These are phyloP conservation scores for Lathronympha strigana DNA, from an alignment of 2,888 invertebrate genomes.

Conservation along the genomic window DNA sequence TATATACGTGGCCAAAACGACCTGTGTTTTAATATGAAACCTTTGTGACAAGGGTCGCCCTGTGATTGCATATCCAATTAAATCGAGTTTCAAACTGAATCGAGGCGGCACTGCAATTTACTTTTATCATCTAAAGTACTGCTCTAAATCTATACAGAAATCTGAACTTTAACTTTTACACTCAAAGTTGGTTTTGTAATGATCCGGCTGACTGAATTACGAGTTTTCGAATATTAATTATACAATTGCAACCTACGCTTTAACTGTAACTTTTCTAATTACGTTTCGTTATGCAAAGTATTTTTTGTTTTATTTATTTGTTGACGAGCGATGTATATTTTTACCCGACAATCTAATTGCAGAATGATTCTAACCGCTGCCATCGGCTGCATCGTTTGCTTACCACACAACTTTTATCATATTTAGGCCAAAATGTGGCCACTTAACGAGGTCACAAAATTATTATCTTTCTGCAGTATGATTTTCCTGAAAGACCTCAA, in stretches of 20 bases:
- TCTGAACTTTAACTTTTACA: neutral
- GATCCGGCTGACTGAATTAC: neutral
- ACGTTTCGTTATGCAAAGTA: slow-evolving; percentile 45
- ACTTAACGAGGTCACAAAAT: no score
- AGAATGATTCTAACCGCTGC: neutral
- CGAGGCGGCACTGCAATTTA: slow-evolving; percentile 60
- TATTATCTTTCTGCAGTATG: no score
- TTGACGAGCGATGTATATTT: neutral
- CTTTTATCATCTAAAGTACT: slow-evolving; percentile 43
- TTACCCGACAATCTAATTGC: neutral
- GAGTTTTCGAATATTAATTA: neutral
- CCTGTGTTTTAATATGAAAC: slow-evolving; percentile 13
- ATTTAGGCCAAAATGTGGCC: no score
- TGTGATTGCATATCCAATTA: slow-evolving; percentile 67
- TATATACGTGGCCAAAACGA: neutral
- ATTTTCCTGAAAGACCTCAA: no score
- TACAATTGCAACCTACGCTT: slow-evolving; percentile 24
- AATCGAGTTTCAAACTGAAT: slow-evolving; percentile 54
- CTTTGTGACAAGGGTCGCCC: slow-evolving; percentile 23
- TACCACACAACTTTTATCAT: no score
- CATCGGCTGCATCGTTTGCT: no score
- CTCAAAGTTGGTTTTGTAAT: neutral
- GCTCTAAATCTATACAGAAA: slow-evolving; percentile 33
- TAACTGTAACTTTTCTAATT: slow-evolving; percentile 72
- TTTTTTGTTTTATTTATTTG: slow-evolving; percentile 42